Evolutionary conservation across 35 echinoderm and acorn worm genomes (phyloP), one percentile per base, ranked within the genome.

Genomic region (Ptychodera flava): DNA sequence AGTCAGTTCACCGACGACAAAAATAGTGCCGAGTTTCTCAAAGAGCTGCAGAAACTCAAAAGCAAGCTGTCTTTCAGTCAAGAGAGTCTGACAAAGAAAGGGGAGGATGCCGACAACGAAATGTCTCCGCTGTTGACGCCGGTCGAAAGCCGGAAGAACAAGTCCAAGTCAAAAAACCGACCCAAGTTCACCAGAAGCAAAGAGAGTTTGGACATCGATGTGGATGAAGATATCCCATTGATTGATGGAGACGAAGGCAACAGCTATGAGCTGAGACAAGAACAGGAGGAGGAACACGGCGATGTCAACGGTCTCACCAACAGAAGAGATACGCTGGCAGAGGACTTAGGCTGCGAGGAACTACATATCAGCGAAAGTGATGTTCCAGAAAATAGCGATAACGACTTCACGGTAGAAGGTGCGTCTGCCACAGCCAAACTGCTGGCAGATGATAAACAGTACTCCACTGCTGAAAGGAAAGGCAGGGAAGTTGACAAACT

Each of bases 11-110:
- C n/a, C 35, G 34, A 36, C 30, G 35, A 36, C 37, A 28, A 37
- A 2, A 83, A 36, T 37, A n/a, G 37, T 30, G 37, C 1, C 82
- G 30, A 34, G 16, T 37, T 83, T 1, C 28, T 36, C 28, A 35
- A 28, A 83, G 37, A 36, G 16, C 34, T 83, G 34, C n/a, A 83
- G 37, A 83, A 83, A 83, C 35, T 83, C 30, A 83, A 83, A 36
- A 83, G 1, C 30, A 83, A 83, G 82, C 0, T 83, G 35, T 83
- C 82, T 14, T 36, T 27, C 28, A 83, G 82, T 83, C 16, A 36
- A 36, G 82, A 83, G 37, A 83, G 35, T 37, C 37, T 83, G 29
- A 64, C 6, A 33, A 83, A 83, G 37, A 83, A 83, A 6, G 82
- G 10, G 6, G 82, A 16, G 35, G 37, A 16, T 28, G 30, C 28